Conservation (phyloP, 2,888 invertebrate genomes). For the Napeogenes sylphis region DNA sequence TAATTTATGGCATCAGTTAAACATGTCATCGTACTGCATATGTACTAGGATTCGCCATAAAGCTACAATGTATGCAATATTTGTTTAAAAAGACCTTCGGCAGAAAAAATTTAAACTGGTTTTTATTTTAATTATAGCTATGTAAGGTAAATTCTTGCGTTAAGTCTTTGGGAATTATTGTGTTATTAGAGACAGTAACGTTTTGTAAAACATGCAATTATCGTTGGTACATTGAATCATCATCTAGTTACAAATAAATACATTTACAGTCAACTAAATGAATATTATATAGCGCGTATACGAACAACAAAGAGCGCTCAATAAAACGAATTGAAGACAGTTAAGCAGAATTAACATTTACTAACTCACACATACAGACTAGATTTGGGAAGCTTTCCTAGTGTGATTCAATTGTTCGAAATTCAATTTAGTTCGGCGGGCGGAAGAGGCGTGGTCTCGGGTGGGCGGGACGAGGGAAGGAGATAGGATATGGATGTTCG, state of each 20-base stretch:
- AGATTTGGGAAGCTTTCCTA: constrained; percentile 31
- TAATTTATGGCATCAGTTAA: constrained; percentile 1
- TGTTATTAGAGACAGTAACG: too few species aligned
- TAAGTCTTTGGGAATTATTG: too few species aligned
- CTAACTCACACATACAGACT: constrained; percentile 15
- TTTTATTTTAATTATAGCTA: too few species aligned
- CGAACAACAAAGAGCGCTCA: constrained; percentile 10
- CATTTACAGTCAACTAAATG: too few species aligned
- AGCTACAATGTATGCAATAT: constrained; percentile 3
- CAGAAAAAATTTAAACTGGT: too few species aligned
- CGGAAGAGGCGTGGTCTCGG: constrained; percentile 66
- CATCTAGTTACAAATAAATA: too few species aligned
- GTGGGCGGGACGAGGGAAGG: constrained; percentile 68
- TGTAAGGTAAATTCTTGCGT: too few species aligned
- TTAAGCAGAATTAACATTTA: constrained; percentile 14
- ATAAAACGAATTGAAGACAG: constrained; percentile 10
- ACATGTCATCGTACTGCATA: constrained; percentile 1
- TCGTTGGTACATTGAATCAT: too few species aligned
- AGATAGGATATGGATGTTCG: constrained; percentile 58
- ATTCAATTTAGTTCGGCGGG: constrained; percentile 57
- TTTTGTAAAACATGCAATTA: too few species aligned
- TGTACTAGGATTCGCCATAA: background rate
- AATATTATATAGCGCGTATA: too few species aligned
- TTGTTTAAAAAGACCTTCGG: background rate
- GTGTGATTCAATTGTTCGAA: constrained; percentile 47